Evolutionary conservation across 2,113 vertebrate species (phyloP).

Genomic region (Cynopterus brachyotis): DNA sequence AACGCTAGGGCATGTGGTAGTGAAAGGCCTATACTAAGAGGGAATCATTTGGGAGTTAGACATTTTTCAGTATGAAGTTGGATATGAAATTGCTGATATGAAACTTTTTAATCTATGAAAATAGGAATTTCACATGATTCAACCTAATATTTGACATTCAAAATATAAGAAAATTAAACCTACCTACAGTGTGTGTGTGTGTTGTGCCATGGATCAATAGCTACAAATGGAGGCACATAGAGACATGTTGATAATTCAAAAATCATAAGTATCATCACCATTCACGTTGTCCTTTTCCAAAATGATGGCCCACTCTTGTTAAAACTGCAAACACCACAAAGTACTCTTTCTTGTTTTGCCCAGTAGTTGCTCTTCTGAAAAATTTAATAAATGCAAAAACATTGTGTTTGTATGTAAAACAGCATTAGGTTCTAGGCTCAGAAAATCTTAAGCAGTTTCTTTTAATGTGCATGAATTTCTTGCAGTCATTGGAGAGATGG

Average conservation of each 20-base stretch:
- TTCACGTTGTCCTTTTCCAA: neutral
- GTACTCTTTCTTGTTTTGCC: neutral
- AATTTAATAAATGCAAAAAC: neutral
- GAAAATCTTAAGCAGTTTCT: neutral
- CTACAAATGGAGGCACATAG: neutral
- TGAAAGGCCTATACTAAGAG: neutral
- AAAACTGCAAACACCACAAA: neutral
- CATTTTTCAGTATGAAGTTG: neutral
- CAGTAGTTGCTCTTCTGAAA: neutral
- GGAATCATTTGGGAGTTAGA: neutral
- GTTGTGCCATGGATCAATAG: neutral
- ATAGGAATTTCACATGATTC: neutral
- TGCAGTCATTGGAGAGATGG: neutral
- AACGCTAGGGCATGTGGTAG: neutral
- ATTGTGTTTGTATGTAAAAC: neutral
- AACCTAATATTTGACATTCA: neutral
- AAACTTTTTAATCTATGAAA: neutral
- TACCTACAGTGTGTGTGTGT: neutral
- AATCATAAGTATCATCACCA: neutral
- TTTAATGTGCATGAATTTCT: neutral
- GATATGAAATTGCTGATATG: neutral
- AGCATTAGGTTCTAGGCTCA: neutral
- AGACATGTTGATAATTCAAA: neutral
- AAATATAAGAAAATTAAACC: neutral
- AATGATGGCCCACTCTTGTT: neutral